phyloP scores from a whole-genome alignment of 2,888 invertebrate genomes.

The Cryptus armator region DNA sequence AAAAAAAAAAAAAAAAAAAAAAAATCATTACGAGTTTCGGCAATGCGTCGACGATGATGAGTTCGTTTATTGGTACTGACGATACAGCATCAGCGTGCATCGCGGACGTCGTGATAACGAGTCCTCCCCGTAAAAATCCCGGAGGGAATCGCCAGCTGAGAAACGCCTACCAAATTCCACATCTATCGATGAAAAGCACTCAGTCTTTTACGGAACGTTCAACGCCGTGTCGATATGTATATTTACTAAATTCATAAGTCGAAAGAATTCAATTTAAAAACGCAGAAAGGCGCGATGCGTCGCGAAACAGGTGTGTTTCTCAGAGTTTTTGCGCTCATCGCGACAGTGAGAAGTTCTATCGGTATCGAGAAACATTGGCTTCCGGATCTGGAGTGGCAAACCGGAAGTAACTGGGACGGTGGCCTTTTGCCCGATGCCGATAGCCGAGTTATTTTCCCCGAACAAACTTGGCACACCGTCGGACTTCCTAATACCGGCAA shows the following conservation, averaged over 20 bases:
- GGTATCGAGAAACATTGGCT: conserved; percentile 78
- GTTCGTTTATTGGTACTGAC: not conserved
- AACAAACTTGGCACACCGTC: conserved; percentile 78
- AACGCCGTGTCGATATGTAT: not conserved
- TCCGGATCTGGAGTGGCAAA: conserved; percentile 80
- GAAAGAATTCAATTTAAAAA: not conserved
- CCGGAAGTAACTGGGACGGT: conserved; percentile 78
- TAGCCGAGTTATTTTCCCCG: conserved; percentile 79
- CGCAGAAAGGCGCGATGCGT: conserved; percentile 24
- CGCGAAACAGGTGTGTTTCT: not conserved
- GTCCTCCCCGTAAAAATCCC: conserved; percentile 21
- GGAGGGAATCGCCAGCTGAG: conserved; percentile 17
- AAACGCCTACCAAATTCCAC: conserved; percentile 56
- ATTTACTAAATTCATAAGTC: not conserved
- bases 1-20: too few species aligned
- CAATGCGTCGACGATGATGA: not conserved
- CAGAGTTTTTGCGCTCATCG: conserved; percentile 23
- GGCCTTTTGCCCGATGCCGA: conserved; percentile 75
- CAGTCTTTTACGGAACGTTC: conserved; percentile 41
- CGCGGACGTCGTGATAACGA: conserved; percentile 16
- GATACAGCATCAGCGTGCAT: not conserved
- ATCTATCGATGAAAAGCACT: conserved; percentile 5
- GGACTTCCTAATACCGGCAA: conserved; percentile 75
- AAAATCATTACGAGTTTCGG: too few species aligned
- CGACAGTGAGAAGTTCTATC: not conserved